phyloP scores from a whole-genome alignment of 2,888 invertebrate species.

The Chymomyza procnemis region DNA sequence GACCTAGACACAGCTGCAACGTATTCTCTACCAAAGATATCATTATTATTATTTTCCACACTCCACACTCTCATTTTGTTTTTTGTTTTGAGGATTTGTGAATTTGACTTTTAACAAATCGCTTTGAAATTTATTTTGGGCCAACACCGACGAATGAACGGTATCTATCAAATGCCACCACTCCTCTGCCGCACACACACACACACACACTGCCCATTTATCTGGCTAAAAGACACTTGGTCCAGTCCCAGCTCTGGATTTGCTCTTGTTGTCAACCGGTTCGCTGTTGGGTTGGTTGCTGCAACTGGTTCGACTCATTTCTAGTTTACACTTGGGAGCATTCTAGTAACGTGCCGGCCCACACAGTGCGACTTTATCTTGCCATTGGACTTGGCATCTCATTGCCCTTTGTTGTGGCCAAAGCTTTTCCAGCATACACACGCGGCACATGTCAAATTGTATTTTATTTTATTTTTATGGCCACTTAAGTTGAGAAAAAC shows the following conservation, averaged over 20 bases:
- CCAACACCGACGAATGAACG: constrained; percentile 5
- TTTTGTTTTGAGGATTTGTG: constrained; percentile 14
- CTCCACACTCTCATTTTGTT: constrained; percentile 31
- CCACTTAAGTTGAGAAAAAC: not conserved
- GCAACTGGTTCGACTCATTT: not conserved
- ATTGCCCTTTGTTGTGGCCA: not conserved
- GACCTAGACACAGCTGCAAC: constrained; percentile 35
- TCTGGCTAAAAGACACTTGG: constrained; percentile 48
- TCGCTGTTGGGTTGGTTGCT: not conserved
- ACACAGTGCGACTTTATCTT: not conserved
- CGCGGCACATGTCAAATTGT: not conserved
- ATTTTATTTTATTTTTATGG: not conserved
- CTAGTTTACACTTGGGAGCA: constrained; percentile 8
- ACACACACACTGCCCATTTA: constrained; percentile 42
- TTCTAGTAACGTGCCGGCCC: not conserved
- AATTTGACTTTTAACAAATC: constrained; percentile 53
- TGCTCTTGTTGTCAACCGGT: constrained; percentile 6
- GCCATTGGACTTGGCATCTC: not conserved
- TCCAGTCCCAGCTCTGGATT: constrained; percentile 38
- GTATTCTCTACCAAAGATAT: not conserved
- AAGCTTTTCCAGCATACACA: not conserved
- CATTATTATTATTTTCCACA: constrained; percentile 17
- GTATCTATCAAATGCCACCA: constrained; percentile 22
- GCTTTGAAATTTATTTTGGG: constrained; percentile 57
- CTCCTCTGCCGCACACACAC: too few species aligned